A percentile compares a stretch with the other conserved stretches of the same genome.
These are phyloP conservation scores for Dendrolimus punctatus DNA, from an alignment of 1,140 invertebrate genomes.

Conservation along the genomic window DNA sequence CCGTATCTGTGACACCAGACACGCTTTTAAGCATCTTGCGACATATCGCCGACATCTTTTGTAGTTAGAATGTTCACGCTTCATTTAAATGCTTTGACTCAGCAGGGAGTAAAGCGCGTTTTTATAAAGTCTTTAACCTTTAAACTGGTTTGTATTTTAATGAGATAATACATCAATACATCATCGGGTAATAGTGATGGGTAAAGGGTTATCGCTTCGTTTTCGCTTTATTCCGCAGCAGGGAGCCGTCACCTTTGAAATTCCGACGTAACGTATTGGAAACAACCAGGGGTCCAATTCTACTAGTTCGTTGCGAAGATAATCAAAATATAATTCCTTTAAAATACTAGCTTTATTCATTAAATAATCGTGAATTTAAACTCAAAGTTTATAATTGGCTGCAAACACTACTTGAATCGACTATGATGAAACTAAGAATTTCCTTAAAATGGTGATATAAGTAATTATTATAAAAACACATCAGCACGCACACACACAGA, in stretches of 20 bases:
- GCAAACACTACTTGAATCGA: too few relatives aligned
- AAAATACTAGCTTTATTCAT: too few relatives aligned
- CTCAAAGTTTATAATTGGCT: too few relatives aligned
- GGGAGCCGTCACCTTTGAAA: constrained; percentile 40
- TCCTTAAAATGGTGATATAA: too few relatives aligned
- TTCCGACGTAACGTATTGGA: constrained; percentile 40
- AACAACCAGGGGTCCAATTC: constrained; percentile 12
- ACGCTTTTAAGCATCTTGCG: constrained; percentile 9
- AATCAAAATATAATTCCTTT: too few relatives aligned
- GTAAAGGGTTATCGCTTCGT: constrained; percentile 51
- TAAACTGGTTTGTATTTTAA: constrained; percentile 57
- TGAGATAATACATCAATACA: constrained; percentile 60
- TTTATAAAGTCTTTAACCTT: constrained; percentile 57
- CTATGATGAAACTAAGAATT: too few relatives aligned
- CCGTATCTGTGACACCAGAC: too few relatives aligned
- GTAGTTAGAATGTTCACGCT: constrained; percentile 25
- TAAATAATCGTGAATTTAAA: too few relatives aligned
- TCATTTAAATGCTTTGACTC: constrained; percentile 39
- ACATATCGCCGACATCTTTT: constrained; percentile 16
- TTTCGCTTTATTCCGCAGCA: constrained; percentile 46
- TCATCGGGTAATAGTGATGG: constrained; percentile 40
- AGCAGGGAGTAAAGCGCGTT: constrained; percentile 36
- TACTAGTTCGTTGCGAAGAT: too few relatives aligned
- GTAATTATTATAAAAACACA: too few relatives aligned
- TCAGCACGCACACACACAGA: too few relatives aligned